Base-by-base conservation (phyloP, 2,113 vertebrate species). In the Trichomycterus rosablanca region DNA sequence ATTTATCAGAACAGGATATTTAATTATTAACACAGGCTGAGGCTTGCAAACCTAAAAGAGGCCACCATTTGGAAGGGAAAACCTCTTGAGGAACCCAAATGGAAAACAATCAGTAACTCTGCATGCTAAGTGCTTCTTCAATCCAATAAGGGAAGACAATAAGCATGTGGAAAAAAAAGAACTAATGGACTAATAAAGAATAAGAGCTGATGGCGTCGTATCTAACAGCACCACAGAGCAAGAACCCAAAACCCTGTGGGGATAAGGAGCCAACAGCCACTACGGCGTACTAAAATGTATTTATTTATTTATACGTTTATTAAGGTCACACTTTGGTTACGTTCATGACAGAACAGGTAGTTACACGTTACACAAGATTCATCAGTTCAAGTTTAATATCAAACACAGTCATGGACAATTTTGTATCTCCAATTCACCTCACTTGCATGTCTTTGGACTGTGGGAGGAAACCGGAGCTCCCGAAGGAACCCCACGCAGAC, bases 21-120 rank as follows among this genome's bases (percentile, higher is more conserved):
- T 16, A 57, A 61, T 66, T 66, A 66, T 62, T 61, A 53, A 66
- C 23, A 51, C 23, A 37, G 45, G 49, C 45, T 34, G 32, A 65
- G 46, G 49, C 19, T 24, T 10, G 44, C 20, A 44, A 35, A 44
- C 51, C 37, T 50, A 28, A 20, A 40, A 32, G 15, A 48, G n/a
- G 10, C 11, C 7, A 57, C 32, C 32, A 20, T 65, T 40, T 15
- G n/a, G 23, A 48, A 28, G 49, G 16, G 34, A 39, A 57, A 40
- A 7, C 16, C 63, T 57, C 53, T 22, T 2, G 52, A 64, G 62
- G 28, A 37, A 48, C n/a, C 35, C 16, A 40, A 40, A 65, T 65
- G 43, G 63, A 49, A 40, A 48, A 39, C 28, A 28, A 49, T 42
- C 15, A 37, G 37, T 16, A 16, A 7, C 10, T 7, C 3, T 16